These are phyloP conservation scores for Urocynchramus pylzowi DNA, from an alignment of 2,113 vertebrate genomes.

Conservation along the genomic window DNA sequence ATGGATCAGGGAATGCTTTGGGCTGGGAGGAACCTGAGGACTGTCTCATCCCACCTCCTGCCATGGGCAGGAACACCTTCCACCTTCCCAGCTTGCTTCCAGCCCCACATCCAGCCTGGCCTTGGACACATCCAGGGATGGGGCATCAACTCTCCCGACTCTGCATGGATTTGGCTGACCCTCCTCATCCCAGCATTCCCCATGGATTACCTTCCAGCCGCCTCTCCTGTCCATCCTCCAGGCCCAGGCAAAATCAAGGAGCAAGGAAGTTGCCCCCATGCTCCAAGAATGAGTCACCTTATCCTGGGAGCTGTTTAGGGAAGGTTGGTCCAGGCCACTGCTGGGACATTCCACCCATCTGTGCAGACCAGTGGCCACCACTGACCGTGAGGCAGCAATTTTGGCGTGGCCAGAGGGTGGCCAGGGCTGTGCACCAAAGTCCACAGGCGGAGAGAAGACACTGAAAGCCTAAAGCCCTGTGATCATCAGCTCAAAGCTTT, in stretches of 20 bases:
- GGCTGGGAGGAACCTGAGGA: background rate
- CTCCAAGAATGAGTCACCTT: fast-evolving
- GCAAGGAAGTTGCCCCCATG: background rate
- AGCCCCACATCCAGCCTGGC: background rate
- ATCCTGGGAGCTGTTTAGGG: background rate
- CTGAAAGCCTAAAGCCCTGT: no score
- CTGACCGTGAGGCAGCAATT: fast-evolving
- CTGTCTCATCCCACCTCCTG: background rate
- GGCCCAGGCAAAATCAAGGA: background rate
- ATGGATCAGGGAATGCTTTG: background rate
- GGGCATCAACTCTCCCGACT: background rate
- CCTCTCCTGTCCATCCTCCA: background rate
- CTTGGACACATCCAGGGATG: background rate
- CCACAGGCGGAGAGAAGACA: fast-evolving
- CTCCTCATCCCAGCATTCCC: background rate
- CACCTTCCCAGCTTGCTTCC: background rate
- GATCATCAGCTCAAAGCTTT: background rate
- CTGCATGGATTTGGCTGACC: fast-evolving
- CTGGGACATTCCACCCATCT: background rate
- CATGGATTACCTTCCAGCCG: fast-evolving
- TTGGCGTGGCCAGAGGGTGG: background rate
- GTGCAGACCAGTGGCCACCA: background rate
- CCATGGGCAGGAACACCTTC: background rate
- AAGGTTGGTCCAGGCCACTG: background rate
- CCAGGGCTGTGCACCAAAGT: fast-evolving